These are phyloP conservation scores for Cryptocephalus moraei DNA, from an alignment of 2,888 invertebrate genomes.

Conservation along the genomic window DNA sequence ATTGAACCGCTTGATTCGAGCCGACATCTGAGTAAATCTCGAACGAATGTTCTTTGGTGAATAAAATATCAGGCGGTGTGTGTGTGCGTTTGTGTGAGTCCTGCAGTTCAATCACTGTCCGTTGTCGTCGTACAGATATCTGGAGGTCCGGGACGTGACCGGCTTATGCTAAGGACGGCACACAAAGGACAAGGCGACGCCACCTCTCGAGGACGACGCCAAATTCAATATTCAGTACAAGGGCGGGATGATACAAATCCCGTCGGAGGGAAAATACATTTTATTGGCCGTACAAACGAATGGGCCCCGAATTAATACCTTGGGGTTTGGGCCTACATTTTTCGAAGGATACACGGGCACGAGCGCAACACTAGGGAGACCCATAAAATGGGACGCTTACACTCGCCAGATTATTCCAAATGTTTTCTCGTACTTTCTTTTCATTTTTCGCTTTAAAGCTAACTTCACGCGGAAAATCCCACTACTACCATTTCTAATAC, in stretches of 20 bases:
- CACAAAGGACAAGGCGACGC: neutral
- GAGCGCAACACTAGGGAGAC: too few species aligned
- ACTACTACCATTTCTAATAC: too few species aligned
- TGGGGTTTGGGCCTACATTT: neutral
- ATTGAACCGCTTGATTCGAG: conserved; percentile 27
- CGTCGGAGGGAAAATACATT: conserved; percentile 12
- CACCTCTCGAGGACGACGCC: conserved; percentile 1
- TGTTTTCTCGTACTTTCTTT: too few species aligned
- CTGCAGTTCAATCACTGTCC: conserved; percentile 34
- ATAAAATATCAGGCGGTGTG: conserved; percentile 33
- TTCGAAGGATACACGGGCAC: too few species aligned
- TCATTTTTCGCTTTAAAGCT: too few species aligned
- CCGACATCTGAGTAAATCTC: conserved; percentile 29
- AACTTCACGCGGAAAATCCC: too few species aligned
- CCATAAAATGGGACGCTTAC: too few species aligned
- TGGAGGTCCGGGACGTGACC: conserved; percentile 20
- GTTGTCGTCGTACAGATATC: conserved; percentile 18
- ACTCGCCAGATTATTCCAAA: too few species aligned
- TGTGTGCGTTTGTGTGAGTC: conserved; percentile 8
- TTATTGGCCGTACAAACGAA: conserved; percentile 14
- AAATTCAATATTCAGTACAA: conserved; percentile 19
- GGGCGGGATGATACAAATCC: conserved; percentile 18
- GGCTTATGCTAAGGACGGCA: conserved; percentile 16
- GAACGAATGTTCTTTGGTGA: conserved; percentile 30
- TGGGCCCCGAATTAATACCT: conserved; percentile 11